These are phyloP conservation scores for Synergus laeviventris DNA, from an alignment of 2,888 invertebrate genomes.

Conservation along the genomic window DNA sequence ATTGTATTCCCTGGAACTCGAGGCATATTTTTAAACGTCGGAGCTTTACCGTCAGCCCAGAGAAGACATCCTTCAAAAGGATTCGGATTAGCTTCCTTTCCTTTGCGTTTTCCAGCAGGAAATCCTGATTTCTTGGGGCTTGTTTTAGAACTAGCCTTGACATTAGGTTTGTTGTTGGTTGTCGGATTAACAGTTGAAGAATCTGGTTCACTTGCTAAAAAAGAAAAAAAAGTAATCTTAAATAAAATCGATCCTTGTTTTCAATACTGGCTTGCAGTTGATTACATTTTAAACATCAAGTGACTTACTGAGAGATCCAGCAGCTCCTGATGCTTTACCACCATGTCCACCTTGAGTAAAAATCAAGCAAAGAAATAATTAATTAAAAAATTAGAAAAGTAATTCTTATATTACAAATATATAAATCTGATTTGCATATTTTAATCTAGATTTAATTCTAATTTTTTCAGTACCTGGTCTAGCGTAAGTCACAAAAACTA, in stretches of 20 bases:
- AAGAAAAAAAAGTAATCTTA: neutral
- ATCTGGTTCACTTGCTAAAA: constrained; percentile 3
- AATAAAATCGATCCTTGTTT: neutral
- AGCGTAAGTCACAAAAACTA: constrained; percentile 13
- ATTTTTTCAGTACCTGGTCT: constrained; percentile 10
- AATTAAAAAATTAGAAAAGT: neutral
- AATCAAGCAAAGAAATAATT: neutral
- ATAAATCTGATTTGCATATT: neutral
- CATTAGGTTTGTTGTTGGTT: neutral
- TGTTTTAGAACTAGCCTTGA: neutral
- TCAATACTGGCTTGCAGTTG: neutral
- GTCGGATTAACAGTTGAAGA: neutral
- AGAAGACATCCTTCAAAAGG: constrained; percentile 23
- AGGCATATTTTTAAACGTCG: neutral
- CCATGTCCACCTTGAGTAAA: neutral
- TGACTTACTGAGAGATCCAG: neutral
- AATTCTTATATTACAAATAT: neutral
- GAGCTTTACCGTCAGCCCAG: constrained; percentile 30
- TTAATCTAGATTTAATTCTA: neutral
- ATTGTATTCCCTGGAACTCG: constrained; percentile 13
- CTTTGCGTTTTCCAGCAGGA: neutral
- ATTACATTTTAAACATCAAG: neutral
- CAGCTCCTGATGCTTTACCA: neutral
- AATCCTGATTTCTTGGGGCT: neutral
- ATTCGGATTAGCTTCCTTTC: neutral